Conservation (phyloP, 1,140 invertebrate species). For the Lepidurus packardi region DNA sequence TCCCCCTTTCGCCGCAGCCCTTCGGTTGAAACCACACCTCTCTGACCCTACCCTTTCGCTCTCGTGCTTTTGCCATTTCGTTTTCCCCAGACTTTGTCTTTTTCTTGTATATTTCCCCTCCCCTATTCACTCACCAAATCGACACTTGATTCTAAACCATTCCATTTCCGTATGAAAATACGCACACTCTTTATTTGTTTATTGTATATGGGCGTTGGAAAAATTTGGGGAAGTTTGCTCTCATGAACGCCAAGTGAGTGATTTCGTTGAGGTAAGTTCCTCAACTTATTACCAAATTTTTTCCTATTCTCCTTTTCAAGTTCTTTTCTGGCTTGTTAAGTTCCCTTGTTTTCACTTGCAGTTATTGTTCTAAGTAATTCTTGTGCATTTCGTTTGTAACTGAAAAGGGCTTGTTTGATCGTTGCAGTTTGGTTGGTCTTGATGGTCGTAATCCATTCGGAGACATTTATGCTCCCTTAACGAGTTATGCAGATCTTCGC, state of each 20-base stretch:
- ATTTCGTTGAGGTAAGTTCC: not conserved
- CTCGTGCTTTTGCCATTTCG: not conserved
- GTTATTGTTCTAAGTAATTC: not conserved
- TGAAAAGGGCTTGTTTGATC: not conserved
- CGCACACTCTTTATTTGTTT: too few species aligned
- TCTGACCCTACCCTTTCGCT: not conserved
- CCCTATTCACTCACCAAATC: not conserved
- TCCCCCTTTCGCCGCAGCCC: conserved; percentile 27
- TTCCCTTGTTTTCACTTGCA: not conserved
- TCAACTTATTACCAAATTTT: not conserved
- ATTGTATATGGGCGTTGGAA: too few species aligned
- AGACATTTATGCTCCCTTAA: conserved; percentile 3
- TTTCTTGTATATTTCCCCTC: conserved; percentile 9
- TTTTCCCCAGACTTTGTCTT: not conserved
- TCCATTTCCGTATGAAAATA: too few species aligned
- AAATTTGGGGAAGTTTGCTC: too few species aligned
- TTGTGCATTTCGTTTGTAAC: too few species aligned
- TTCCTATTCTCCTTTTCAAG: not conserved
- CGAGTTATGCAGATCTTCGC: conserved; percentile 1
- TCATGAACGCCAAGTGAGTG: not conserved
- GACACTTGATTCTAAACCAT: not conserved
- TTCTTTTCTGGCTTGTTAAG: not conserved
- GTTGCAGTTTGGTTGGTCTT: not conserved
- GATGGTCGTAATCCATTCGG: not conserved
- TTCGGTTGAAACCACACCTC: conserved; percentile 28